These are phyloP conservation scores for Felis chaus DNA, from an alignment of 2,113 vertebrate species.

Conservation along the genomic window DNA sequence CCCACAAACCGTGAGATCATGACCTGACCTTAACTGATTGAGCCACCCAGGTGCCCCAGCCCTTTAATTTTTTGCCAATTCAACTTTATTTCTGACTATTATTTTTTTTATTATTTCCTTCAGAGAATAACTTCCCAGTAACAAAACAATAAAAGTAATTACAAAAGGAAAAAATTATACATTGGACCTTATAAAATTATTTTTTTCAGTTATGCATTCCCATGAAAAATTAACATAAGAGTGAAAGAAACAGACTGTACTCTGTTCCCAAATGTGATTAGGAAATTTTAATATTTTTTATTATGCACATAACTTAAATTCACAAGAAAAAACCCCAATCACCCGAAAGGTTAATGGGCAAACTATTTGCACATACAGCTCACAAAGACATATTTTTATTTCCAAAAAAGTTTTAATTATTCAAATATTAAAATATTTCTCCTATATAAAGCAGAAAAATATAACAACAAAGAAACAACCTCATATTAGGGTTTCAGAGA, in stretches of 20 bases:
- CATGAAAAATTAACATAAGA: background rate
- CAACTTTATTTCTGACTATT: background rate
- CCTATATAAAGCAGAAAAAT: background rate
- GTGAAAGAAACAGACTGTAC: background rate
- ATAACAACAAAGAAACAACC: background rate
- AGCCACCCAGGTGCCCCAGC: too few species aligned
- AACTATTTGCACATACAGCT: background rate
- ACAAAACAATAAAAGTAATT: background rate
- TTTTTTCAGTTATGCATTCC: background rate
- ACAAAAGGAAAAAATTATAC: background rate
- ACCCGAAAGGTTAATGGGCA: background rate
- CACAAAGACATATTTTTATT: background rate
- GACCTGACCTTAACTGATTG: too few species aligned
- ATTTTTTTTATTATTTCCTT: constrained; percentile 8
- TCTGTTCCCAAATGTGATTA: constrained; percentile 14
- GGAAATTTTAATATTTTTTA: background rate
- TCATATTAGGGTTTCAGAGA: background rate
- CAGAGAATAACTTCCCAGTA: background rate
- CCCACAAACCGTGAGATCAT: too few species aligned
- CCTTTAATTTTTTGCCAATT: constrained; percentile 6
- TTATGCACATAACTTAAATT: background rate
- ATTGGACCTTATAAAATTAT: background rate
- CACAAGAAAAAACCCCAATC: background rate
- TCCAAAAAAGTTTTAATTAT: background rate
- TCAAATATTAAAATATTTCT: background rate